Percentiles rank a stretch among this genome's conserved stretches.
Conservation (phyloP, 1,140 invertebrate species). For the Bradysia coprophila region DNA sequence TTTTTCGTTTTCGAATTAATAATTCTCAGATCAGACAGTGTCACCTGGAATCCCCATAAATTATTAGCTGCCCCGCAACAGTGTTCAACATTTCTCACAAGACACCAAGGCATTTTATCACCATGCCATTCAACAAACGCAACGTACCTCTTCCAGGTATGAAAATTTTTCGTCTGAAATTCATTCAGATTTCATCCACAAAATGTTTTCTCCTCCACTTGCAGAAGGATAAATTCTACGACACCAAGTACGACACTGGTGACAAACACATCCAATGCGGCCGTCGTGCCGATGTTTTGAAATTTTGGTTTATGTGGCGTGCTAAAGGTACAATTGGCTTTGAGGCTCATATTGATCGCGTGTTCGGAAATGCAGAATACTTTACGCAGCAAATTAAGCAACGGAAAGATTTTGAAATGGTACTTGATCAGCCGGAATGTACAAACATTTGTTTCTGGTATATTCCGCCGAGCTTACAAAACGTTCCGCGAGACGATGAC, state of each 20-base stretch:
- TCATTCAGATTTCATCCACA: too few species aligned
- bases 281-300: slow-evolving; percentile 82
- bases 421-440: slow-evolving; percentile 67
- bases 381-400: slow-evolving; percentile 47
- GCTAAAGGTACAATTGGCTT: slow-evolving; percentile 74
- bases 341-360: slow-evolving; percentile 56
- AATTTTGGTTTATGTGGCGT: slow-evolving; percentile 98
- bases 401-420: slow-evolving; percentile 44
- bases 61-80: slow-evolving; percentile 76
- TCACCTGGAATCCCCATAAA: slow-evolving; percentile 92
- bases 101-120: slow-evolving; percentile 44
- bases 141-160: slow-evolving; percentile 82
- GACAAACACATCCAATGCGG: slow-evolving; percentile 85
- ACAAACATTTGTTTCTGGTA: slow-evolving; percentile 96
- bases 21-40: slow-evolving; percentile 57
- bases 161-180: too few species aligned
- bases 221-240: slow-evolving; percentile 95
- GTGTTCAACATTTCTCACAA: slow-evolving; percentile 68
- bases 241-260: slow-evolving; percentile 76
- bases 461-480: slow-evolving; percentile 55
- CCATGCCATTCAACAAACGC: slow-evolving; percentile 51
- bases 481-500: slow-evolving; percentile 32
- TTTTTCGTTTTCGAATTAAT: too few species aligned
- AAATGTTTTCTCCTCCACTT: too few species aligned
- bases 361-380: slow-evolving; percentile 53